Percentiles rank a stretch among this genome's conserved stretches.
phyloP scores from a whole-genome alignment of 2,797 vertebrate species.

The Odontamblyopus lacepedii region DNA sequence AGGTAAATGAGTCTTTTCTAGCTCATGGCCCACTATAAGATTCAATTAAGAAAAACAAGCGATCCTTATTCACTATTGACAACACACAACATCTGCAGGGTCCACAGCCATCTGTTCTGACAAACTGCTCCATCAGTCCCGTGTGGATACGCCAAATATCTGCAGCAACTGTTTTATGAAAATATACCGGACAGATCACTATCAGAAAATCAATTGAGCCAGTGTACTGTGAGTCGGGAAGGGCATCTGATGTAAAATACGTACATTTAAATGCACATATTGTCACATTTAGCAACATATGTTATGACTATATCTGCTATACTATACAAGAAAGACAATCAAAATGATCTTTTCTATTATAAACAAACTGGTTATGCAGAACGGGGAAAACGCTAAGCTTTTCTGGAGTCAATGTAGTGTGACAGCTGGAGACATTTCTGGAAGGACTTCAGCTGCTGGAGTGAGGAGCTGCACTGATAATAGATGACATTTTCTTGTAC shows the following conservation, averaged over 20 bases:
- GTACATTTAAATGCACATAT: neutral
- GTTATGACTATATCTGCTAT: neutral
- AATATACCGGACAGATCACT: conserved; percentile 10
- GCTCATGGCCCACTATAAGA: conserved; percentile 55
- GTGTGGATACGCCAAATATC: conserved; percentile 45
- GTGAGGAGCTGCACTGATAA: conserved; percentile 14
- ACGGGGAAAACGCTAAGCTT: conserved; percentile 18
- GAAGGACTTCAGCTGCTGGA: conserved; percentile 15
- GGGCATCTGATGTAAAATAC: conserved; percentile 48
- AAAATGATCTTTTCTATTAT: conserved; percentile 9
- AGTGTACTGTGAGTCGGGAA: conserved; percentile 25
- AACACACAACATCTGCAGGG: conserved; percentile 66
- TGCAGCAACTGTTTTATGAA: conserved; percentile 49
- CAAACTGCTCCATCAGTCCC: conserved; percentile 58
- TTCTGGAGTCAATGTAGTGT: conserved; percentile 18
- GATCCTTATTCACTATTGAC: conserved; percentile 69
- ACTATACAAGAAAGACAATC: neutral
- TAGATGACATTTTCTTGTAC: conserved; percentile 25
- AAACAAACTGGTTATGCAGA: conserved; percentile 15
- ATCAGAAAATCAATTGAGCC: neutral
- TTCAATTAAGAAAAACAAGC: conserved; percentile 68
- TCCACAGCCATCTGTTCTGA: conserved; percentile 68
- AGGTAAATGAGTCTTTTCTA: conserved; percentile 11
- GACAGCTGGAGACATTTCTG: conserved; percentile 18
- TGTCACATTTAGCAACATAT: neutral